These are phyloP conservation scores for Champsocephalus esox DNA, from an alignment of 2,797 vertebrate genomes.

Conservation along the genomic window DNA sequence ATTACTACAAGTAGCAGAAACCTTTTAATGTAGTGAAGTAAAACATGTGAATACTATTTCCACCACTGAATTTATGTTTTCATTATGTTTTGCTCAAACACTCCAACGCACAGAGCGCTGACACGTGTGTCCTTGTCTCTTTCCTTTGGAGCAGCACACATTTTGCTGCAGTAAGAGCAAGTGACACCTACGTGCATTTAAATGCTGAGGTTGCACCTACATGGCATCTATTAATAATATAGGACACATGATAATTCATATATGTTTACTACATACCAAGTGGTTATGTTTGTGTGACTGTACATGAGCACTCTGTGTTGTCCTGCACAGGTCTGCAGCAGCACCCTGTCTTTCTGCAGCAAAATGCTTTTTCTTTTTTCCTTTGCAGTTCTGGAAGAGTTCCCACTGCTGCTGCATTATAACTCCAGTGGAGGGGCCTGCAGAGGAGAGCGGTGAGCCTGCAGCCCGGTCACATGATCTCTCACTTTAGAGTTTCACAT, in stretches of 20 bases:
- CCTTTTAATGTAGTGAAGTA: too few species aligned
- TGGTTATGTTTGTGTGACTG: background rate
- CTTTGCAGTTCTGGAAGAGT: slow-evolving; percentile 81
- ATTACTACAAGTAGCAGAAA: background rate
- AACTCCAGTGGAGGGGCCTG: slow-evolving; percentile 71
- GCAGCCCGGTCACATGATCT: slow-evolving; percentile 52
- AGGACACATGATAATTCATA: background rate
- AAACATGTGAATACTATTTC: background rate
- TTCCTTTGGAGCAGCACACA: slow-evolving; percentile 55
- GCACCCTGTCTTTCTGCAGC: slow-evolving; percentile 70
- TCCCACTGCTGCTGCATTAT: slow-evolving; percentile 84
- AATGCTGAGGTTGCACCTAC: slow-evolving; percentile 35
- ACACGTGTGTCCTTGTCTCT: slow-evolving; percentile 53
- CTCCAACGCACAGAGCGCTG: slow-evolving; percentile 20
- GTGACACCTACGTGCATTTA: slow-evolving; percentile 51
- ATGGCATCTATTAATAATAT: slow-evolving; percentile 13
- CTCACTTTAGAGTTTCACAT: slow-evolving; percentile 35
- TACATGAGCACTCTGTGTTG: background rate
- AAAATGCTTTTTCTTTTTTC: slow-evolving; percentile 57
- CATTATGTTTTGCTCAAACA: background rate
- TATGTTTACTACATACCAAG: slow-evolving; percentile 11
- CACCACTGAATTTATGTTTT: background rate
- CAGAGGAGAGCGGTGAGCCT: slow-evolving; percentile 60
- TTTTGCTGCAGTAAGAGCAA: slow-evolving; percentile 77
- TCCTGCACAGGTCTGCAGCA: slow-evolving; percentile 64